These are phyloP conservation scores for Elephantulus edwardii DNA, from an alignment of 2,113 vertebrate genomes.

Conservation along the genomic window DNA sequence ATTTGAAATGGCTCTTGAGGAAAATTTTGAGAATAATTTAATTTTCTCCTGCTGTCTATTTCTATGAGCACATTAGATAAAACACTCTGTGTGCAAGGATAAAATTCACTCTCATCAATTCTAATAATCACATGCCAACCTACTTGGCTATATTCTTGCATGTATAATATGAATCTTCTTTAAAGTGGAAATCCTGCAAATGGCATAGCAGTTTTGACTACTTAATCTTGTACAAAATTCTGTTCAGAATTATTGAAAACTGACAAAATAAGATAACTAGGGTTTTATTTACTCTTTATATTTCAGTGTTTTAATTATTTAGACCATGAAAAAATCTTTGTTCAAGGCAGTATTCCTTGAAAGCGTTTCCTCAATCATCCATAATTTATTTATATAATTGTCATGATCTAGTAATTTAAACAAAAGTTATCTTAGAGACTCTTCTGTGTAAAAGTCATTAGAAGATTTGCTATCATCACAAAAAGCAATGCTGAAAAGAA, in stretches of 20 bases:
- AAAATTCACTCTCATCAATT: neutral
- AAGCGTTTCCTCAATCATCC: neutral
- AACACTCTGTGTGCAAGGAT: too few relatives aligned
- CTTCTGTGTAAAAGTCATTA: neutral
- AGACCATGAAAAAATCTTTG: neutral
- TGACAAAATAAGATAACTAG: neutral
- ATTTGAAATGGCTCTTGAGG: neutral
- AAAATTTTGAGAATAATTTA: neutral
- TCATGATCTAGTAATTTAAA: neutral
- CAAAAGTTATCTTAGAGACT: neutral
- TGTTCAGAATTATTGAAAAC: neutral
- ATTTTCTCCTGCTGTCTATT: neutral
- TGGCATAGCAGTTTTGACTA: too few relatives aligned
- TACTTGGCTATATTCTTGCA: neutral
- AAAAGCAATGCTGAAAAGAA: neutral
- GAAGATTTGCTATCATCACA: neutral
- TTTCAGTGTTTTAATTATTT: neutral
- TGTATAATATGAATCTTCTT: too few relatives aligned
- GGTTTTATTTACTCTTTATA: neutral
- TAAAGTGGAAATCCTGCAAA: neutral
- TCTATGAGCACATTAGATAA: neutral
- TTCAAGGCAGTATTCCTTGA: neutral
- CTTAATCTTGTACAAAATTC: neutral
- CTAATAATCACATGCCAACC: neutral
- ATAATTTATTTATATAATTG: neutral